Evolutionary conservation across 2,888 invertebrate species (phyloP).

Genomic region (Drosophila nr. fundita): DNA sequence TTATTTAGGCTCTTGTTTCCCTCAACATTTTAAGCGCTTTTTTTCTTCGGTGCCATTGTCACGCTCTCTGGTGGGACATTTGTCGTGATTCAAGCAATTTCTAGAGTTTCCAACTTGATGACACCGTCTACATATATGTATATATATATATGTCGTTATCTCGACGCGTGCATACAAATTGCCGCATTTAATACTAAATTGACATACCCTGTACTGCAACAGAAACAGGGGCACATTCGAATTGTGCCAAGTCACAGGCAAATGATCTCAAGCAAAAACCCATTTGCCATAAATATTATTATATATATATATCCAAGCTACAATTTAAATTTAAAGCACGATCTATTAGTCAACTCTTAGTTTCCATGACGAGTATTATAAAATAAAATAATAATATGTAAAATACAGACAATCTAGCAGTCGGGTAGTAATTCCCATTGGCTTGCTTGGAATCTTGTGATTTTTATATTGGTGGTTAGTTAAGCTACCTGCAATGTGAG

Average conservation of each 20-base stretch:
- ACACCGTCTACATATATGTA: slow-evolving; percentile 4
- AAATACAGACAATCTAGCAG: slow-evolving; percentile 9
- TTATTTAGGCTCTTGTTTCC: slow-evolving; percentile 25
- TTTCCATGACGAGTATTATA: not conserved
- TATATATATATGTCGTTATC: slow-evolving; percentile 31
- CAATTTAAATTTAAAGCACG: not conserved
- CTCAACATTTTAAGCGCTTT: not conserved
- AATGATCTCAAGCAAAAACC: not conserved
- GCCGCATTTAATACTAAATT: slow-evolving; percentile 29
- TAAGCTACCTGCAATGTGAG: slow-evolving; percentile 19
- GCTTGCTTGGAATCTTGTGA: slow-evolving; percentile 1
- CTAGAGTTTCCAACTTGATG: slow-evolving; percentile 47
- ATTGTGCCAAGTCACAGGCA: not conserved
- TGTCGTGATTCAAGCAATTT: slow-evolving; percentile 67
- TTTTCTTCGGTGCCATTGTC: slow-evolving; percentile 36
- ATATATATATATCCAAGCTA: not conserved
- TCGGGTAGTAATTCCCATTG: not conserved
- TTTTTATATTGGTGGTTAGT: slow-evolving; percentile 22
- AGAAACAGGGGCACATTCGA: not conserved
- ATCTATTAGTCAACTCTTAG: not conserved
- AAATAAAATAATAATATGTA: not conserved
- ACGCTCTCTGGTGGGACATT: slow-evolving; percentile 12
- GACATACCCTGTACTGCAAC: slow-evolving; percentile 18
- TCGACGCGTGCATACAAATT: slow-evolving; percentile 69
- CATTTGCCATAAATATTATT: not conserved